Evolutionary conservation across 2,113 vertebrate genomes (phyloP).

Genomic region (Petrocephalus zakoni): DNA sequence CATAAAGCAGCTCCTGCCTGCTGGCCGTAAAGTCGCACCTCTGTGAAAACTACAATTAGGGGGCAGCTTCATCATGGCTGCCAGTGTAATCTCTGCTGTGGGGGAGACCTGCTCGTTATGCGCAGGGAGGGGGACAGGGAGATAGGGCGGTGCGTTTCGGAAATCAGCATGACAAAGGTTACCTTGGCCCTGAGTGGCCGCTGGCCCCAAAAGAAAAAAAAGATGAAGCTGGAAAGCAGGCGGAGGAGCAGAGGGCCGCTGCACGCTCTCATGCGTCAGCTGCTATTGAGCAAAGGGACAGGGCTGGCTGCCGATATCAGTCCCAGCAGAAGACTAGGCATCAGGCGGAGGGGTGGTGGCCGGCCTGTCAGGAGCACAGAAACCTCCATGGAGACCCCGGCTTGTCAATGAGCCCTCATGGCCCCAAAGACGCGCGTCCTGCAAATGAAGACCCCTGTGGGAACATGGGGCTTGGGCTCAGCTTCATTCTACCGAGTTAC

Average conservation of each 20-base stretch:
- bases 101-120: slow-evolving; percentile 40
- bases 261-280: slow-evolving; percentile 48
- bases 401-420: not conserved
- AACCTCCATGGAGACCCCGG: not conserved
- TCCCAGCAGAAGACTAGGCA: slow-evolving; percentile 24
- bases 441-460: not conserved
- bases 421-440: not conserved
- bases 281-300: slow-evolving; percentile 42
- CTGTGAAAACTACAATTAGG: not conserved
- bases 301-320: slow-evolving; percentile 40
- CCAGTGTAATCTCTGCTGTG: slow-evolving; percentile 21
- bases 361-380: not conserved
- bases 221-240: slow-evolving; percentile 16
- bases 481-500: too few species aligned
- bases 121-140: slow-evolving; percentile 15
- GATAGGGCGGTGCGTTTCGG: slow-evolving; percentile 4
- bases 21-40: not conserved
- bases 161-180: not conserved
- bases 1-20: not conserved
- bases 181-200: not conserved
- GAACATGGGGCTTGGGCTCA: too few species aligned
- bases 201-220: slow-evolving; percentile 19
- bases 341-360: not conserved
- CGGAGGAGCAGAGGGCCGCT: slow-evolving; percentile 20
- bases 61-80: not conserved